Base-by-base conservation (phyloP, 2,888 invertebrate species). In the Chaetogeoica ovagalla region DNA sequence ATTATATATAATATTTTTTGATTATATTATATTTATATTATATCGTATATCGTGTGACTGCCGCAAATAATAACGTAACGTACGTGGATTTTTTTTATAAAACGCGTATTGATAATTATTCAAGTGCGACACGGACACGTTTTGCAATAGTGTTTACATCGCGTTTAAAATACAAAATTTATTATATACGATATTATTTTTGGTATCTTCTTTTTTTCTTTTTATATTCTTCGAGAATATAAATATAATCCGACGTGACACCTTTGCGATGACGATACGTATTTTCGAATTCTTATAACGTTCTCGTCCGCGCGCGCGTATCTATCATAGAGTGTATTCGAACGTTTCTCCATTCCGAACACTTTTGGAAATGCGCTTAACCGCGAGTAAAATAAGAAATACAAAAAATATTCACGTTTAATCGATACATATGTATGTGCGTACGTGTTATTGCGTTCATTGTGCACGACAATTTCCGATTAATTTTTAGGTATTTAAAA, bases 341-440 rank as follows among this genome's bases (percentile, higher is more conserved):
- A 30, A 30, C 30, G 30, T 30, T 30, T 30, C 30, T 74, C 55
- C 55, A 39, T 75, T 57, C 55, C 55, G 57, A 23, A 66, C 17
- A 66, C 39, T 19, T 75, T 13, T 30, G 30, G 30, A 30, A 30
- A 17, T 9, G n/a, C 9, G 19, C 21, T 55, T 23, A 65, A 48
- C 65, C 55, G 43, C 43, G 3, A 39, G 55, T 21, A 30, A 30
- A 30, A 30, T 30, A 30, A 30, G 4, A 30, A n/a, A n/a, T n/a
- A n/a, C n/a, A n/a, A 57, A 65, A 74, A 55, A 75, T 21, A 57
- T 11, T 62, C 77, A 63, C 55, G 62, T 55, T 62, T 63, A 77
- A 77, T 77, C 70, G 55, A 77, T 70, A 70, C 69, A 77, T 39
- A n/a, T n/a, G n/a, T n/a, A n/a, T 13, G 65, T 65, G 52, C 57